phyloP scores from a whole-genome alignment of 2,797 vertebrate genomes.

The Orestias chungarensis region DNA sequence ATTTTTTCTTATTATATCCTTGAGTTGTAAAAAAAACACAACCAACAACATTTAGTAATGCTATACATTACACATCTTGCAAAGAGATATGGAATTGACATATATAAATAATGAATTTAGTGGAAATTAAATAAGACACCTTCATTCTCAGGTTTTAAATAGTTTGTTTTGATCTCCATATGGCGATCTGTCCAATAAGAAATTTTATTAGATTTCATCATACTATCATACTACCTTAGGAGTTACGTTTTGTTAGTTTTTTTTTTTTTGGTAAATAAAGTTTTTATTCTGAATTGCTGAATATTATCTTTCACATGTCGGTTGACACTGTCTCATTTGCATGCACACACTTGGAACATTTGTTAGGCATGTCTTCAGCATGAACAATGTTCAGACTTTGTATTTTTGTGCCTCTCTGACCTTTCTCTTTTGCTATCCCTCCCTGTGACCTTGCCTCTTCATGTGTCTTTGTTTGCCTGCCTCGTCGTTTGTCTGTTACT shows the following conservation, averaged over 20 bases:
- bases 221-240: constrained; percentile 41
- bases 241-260: not conserved
- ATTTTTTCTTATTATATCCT: constrained; percentile 28
- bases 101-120: constrained; percentile 11
- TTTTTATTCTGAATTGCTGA: constrained; percentile 53
- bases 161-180: constrained; percentile 40
- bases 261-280: constrained; percentile 18
- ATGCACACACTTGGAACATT: not conserved
- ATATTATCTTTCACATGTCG: constrained; percentile 50
- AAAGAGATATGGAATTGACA: not conserved
- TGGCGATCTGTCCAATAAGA: constrained; percentile 22
- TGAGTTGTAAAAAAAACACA: constrained; percentile 35
- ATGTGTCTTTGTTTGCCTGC: constrained; percentile 1
- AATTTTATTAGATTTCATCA: too few relatives aligned
- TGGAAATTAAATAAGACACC: not conserved
- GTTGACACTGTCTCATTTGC: constrained; percentile 28
- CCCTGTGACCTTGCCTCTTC: constrained; percentile 18
- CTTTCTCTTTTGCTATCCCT: constrained; percentile 7
- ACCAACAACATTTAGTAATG: not conserved
- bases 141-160: not conserved
- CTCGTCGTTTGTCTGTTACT: constrained; percentile 7
- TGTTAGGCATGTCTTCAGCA: not conserved
- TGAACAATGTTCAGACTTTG: constrained; percentile 14
- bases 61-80: not conserved
- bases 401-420: constrained; percentile 23